Percentiles rank a stretch among this genome's conserved stretches.
Evolutionary conservation across 1,140 invertebrate species (phyloP).

Genomic region (Triops cancriformis): DNA sequence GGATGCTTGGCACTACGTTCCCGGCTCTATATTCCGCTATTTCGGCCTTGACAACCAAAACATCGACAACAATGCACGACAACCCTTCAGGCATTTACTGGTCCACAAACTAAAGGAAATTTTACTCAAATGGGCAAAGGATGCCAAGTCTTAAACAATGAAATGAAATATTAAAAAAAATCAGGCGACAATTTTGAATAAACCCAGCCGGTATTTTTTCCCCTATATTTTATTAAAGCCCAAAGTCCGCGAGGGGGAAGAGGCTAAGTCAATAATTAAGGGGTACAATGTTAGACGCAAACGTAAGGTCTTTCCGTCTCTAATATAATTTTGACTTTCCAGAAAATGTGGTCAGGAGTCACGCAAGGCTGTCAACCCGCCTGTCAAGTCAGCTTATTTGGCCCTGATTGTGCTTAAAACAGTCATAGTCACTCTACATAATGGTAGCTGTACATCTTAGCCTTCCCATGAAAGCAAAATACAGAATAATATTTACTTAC

Average conservation of each 20-base stretch:
- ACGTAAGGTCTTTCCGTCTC: not conserved
- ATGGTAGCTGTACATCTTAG: not conserved
- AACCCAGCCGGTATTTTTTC: not conserved
- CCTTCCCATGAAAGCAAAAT: not conserved
- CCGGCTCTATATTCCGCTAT: too few species aligned
- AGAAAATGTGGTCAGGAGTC: conserved; percentile 1
- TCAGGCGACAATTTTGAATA: not conserved
- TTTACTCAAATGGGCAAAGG: too few species aligned
- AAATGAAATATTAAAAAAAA: not conserved
- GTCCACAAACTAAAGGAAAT: too few species aligned
- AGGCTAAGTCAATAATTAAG: too few species aligned
- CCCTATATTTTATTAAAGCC: not conserved
- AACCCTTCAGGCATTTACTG: too few species aligned
- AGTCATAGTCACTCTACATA: not conserved
- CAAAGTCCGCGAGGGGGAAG: too few species aligned
- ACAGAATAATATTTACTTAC: too few species aligned
- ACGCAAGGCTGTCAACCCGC: conserved; percentile 2
- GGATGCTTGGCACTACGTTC: too few species aligned
- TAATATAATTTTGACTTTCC: not conserved
- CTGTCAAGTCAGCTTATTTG: conserved; percentile 8
- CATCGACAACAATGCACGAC: too few species aligned
- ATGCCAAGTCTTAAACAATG: not conserved
- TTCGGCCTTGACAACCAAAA: too few species aligned
- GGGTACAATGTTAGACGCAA: not conserved
- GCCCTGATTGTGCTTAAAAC: conserved; percentile 3